Evolutionary conservation across 2,113 vertebrate genomes (phyloP).

Genomic region (Illadopsis cleaveri): DNA sequence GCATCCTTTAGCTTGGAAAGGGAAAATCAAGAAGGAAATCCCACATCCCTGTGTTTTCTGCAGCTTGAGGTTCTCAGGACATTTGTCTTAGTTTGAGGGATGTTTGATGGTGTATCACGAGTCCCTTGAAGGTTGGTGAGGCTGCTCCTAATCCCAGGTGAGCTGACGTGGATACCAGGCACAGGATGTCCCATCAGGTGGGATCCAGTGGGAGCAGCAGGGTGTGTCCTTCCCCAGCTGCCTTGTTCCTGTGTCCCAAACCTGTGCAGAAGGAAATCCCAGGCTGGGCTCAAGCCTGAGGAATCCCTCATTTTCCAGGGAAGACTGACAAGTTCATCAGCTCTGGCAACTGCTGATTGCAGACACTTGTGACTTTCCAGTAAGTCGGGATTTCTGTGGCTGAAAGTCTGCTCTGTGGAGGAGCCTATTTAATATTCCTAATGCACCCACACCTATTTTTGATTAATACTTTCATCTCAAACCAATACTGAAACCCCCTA

Average conservation of each 20-base stretch:
- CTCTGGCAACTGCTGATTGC: not conserved
- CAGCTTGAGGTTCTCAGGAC: not conserved
- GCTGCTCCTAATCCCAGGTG: not conserved
- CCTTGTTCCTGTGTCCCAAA: not conserved
- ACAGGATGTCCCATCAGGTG: not conserved
- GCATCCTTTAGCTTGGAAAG: not conserved
- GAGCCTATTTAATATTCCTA: not conserved
- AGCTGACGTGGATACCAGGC: not conserved
- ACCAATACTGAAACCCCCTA: not conserved
- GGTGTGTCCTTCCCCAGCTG: accelerated
- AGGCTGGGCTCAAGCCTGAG: not conserved
- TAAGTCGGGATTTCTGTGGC: not conserved
- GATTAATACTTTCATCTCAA: not conserved
- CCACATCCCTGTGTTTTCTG: not conserved
- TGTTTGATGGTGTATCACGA: not conserved
- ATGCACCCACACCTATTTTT: not conserved
- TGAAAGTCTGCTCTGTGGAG: not conserved
- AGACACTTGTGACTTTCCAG: not conserved
- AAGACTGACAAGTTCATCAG: not conserved
- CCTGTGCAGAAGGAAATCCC: not conserved
- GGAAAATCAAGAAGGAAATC: not conserved
- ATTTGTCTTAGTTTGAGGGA: not conserved
- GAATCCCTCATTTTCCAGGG: not conserved
- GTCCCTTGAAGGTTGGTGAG: not conserved
- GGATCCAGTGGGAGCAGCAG: not conserved